Base-by-base conservation (phyloP, 2,888 invertebrate species). In the Dicycla oo region DNA sequence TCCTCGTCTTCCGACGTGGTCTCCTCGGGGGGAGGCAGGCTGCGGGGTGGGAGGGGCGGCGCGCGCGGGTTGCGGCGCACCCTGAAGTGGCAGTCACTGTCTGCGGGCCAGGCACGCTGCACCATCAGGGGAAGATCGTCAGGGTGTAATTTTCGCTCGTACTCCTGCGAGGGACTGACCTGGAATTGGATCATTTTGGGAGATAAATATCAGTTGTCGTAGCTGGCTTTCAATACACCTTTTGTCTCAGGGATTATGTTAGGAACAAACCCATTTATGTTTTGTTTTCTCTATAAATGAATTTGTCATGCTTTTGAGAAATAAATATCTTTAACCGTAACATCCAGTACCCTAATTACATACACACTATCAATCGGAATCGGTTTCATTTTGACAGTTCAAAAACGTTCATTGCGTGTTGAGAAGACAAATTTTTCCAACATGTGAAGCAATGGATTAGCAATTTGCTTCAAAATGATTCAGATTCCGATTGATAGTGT, bases 141-240 rank as follows among this genome's bases (percentile, higher is more conserved):
- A 0, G 98, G 98, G 92, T 98, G 98, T 51, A 98, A 94, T 94
- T 98, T 98, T 73, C 98, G 97, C 93, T 98, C 98, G 93, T 98
- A 98, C 92, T 98, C 98, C 92, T 98, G 98, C 11, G 97, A 97
- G 79, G 97, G 97, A 87, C 97, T 97, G 40, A 97, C 97, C 97
- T 97, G 91, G 13, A 93, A 91, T 54, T 3, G 7, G 26, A 23
- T 56, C 30, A 61, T 49, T n/a, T 45, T 38, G 40, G 18, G 5
- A 15, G 3, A 30, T 67, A 40, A 57, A 56, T n/a, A 53, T 62
- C 13, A 38, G 38, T 38, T 38, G 7, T 38, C 8, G 38, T 5
- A 38, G 8, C 38, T 38, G 4, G 7, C 67, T 40, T 13, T 23
- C 5, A 18, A 23, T 15, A 18, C 20, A 67, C 10, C 40, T 65